Conservation (phyloP, 64 coral and sea anemone genomes). For the Actinia equina region DNA sequence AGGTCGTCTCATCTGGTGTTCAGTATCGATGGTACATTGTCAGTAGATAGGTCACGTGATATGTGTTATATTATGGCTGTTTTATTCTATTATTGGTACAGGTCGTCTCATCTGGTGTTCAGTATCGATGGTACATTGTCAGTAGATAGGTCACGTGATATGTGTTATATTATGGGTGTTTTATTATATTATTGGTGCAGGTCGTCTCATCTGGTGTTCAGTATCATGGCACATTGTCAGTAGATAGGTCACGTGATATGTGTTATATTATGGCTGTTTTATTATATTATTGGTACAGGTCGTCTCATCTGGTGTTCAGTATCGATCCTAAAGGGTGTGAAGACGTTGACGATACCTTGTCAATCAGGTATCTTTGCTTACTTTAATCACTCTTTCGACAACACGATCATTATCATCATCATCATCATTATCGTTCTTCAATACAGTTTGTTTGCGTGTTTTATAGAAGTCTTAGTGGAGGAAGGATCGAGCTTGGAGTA, state of each 20-base stretch:
- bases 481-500: conserved; percentile 77
- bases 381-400: neutral
- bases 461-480: conserved; percentile 47
- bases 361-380: conserved; percentile 52
- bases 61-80: neutral
- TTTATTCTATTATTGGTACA: neutral
- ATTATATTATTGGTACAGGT: conserved; percentile 8
- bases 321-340: conserved; percentile 97
- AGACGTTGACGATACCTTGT: conserved; percentile 88
- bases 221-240: conserved; percentile 13
- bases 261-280: neutral
- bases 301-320: conserved; percentile 83
- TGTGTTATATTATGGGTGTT: neutral
- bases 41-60: conserved; percentile 5
- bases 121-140: conserved; percentile 19
- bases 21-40: conserved; percentile 19
- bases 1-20: conserved; percentile 77
- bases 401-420: neutral
- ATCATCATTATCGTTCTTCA: neutral
- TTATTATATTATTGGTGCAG: conserved; percentile 1
- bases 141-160: conserved; percentile 3
- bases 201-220: conserved; percentile 74
- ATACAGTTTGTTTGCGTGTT: neutral
- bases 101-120: conserved; percentile 72
- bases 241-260: neutral